phyloP scores from a whole-genome alignment of 1,140 invertebrate genomes.

The Achatina immaculata region DNA sequence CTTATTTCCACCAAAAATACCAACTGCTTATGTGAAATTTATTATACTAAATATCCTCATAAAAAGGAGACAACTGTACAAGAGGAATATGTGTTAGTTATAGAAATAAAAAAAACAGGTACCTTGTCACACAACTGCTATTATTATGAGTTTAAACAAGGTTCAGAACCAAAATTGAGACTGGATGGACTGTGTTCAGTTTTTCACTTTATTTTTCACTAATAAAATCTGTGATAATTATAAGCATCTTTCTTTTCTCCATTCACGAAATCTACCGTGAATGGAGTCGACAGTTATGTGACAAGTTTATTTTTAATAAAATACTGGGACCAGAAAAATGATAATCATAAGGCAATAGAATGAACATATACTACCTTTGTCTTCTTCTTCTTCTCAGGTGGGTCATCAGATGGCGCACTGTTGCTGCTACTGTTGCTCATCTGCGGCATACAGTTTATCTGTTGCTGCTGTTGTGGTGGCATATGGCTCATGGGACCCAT shows the following conservation, averaged over 20 bases:
- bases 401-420: slow-evolving; percentile 63
- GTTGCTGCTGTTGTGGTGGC: slow-evolving; percentile 29
- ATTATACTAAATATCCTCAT: too few relatives aligned
- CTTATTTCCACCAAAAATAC: too few relatives aligned
- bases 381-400: slow-evolving; percentile 65
- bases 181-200: too few relatives aligned
- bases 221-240: too few relatives aligned
- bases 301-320: background rate
- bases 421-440: slow-evolving; percentile 35
- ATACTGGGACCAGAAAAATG: background rate
- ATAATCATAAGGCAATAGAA: background rate
- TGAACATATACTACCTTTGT: slow-evolving; percentile 31
- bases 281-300: background rate
- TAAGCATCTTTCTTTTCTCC: too few relatives aligned
- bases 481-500: slow-evolving; percentile 39
- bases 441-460: slow-evolving; percentile 37
- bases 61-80: background rate
- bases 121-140: background rate
- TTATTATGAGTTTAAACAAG: background rate
- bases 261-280: too few relatives aligned
- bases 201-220: too few relatives aligned
- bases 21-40: too few relatives aligned
- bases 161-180: background rate
- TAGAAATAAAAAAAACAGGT: background rate
- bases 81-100: background rate